Conservation (phyloP, 2,113 vertebrate genomes). For the Pseudorectes ferrugineus region DNA sequence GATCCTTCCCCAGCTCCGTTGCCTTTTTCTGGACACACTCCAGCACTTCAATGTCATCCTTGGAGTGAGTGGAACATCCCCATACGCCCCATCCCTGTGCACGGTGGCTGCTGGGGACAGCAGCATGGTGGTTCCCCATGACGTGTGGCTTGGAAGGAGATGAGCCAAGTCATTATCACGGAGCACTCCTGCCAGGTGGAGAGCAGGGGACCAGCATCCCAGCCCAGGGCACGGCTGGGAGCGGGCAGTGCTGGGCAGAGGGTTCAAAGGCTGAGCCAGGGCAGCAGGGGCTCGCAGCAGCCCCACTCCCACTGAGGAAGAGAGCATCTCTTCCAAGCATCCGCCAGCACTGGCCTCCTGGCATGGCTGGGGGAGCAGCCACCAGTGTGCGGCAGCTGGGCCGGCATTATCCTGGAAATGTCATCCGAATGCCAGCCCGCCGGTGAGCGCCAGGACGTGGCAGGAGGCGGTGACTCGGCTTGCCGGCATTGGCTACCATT, state of each 20-base stretch:
- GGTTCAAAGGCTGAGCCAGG: background rate
- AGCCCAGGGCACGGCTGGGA: background rate
- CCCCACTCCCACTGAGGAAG: background rate
- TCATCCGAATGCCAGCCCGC: background rate
- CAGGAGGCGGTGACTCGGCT: slow-evolving; percentile 4
- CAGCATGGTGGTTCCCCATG: fast-evolving
- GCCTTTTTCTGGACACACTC: background rate
- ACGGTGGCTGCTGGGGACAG: fast-evolving
- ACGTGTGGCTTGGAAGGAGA: background rate
- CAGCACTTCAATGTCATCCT: background rate
- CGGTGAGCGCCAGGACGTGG: slow-evolving; percentile 4
- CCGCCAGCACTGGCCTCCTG: fast-evolving
- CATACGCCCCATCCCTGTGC: background rate
- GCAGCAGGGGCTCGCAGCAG: fast-evolving
- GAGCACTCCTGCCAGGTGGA: background rate
- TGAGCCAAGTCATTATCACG: background rate
- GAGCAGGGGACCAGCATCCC: background rate
- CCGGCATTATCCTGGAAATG: slow-evolving; percentile 2
- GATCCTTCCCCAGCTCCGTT: background rate
- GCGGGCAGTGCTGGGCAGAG: fast-evolving
- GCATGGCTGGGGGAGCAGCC: background rate
- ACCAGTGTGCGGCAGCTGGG: background rate
- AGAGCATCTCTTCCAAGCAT: background rate
- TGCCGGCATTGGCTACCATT: slow-evolving; percentile 44
- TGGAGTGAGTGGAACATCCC: background rate